Evolutionary conservation across 2,888 invertebrate species (phyloP), one percentile per base, ranked within the genome.

Genomic region (Unio delphinus): DNA sequence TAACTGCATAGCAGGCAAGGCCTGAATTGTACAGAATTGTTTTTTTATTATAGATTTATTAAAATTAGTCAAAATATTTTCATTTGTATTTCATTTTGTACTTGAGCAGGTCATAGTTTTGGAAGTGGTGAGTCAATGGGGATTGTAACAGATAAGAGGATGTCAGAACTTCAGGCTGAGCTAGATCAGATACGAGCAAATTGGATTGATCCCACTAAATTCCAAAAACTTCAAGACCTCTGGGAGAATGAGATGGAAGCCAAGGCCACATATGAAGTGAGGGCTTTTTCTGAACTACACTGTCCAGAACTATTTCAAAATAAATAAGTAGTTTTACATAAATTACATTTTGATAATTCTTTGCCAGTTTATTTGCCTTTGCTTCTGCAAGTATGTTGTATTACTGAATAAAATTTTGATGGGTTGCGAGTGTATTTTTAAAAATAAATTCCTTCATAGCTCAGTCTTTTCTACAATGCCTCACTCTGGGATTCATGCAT

Each of bases 111-210:
- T n/a, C 26, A n/a, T n/a, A 55, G 62, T 17, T 67, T 61, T 55
- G n/a, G 18, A 26, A 57, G 59, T 45, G 84, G 83, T 15, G 85
- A 85, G 61, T 73, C 77, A 18, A 83, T 82, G 82, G 80, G 77
- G 11, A 76, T 82, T 18, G 78, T 85, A 56, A 79, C 75, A 62
- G 82, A 84, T 56, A 82, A 80, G 62, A 64, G 81, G 23, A 67
- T 83, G 17, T 73, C 73, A 5, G 80, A 84, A 65, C 70, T 84
- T 17, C 78, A 82, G 68, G 70, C 70, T 4, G 76, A 84, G 59
- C 70, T 80, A 20, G 67, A 73, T 20, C 64, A 71, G 30, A 64
- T 83, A 56, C 70, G 73, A 56, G 61, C 69, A 30, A 74, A 73
- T 54, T 80, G 80, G 81, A 64, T 76, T 15, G 78, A 80, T 54